Conservation (phyloP, 1,140 invertebrate genomes). For the Bombyx mandarina region DNA sequence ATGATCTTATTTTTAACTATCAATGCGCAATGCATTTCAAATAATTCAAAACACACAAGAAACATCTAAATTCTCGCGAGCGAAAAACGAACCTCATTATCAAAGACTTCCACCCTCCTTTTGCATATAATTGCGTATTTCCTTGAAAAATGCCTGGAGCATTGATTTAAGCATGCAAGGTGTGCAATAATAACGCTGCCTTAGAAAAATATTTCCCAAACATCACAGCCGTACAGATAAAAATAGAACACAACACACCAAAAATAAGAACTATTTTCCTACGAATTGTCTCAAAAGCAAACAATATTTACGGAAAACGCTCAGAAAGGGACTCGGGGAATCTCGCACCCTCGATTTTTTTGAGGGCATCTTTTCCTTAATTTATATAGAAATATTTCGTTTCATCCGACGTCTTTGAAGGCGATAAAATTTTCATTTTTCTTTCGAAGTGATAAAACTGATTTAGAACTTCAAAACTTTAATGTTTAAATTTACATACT, state of each 20-base stretch:
- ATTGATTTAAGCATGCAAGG: conserved; percentile 67
- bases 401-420: conserved; percentile 34
- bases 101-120: conserved; percentile 21
- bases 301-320: conserved; percentile 55
- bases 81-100: conserved; percentile 30
- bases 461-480: no score
- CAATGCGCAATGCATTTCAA: no score
- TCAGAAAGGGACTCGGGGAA: conserved; percentile 59
- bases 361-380: conserved; percentile 60
- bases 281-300: conserved; percentile 7
- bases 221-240: conserved; percentile 2
- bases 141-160: conserved; percentile 53
- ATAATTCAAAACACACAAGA: no score
- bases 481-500: no score
- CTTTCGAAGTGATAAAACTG: neutral
- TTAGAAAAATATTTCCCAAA: conserved; percentile 46
- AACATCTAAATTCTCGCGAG: neutral
- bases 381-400: conserved; percentile 55
- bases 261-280: conserved; percentile 25
- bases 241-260: conserved; percentile 21
- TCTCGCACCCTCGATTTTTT: conserved; percentile 62
- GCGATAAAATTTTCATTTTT: conserved; percentile 24
- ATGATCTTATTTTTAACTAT: no score
- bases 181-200: conserved; percentile 60
- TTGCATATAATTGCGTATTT: conserved; percentile 66